Evolutionary conservation across 2,113 vertebrate species (phyloP), one percentile per base, ranked within the genome.

Genomic region (Apteryx owenii): DNA sequence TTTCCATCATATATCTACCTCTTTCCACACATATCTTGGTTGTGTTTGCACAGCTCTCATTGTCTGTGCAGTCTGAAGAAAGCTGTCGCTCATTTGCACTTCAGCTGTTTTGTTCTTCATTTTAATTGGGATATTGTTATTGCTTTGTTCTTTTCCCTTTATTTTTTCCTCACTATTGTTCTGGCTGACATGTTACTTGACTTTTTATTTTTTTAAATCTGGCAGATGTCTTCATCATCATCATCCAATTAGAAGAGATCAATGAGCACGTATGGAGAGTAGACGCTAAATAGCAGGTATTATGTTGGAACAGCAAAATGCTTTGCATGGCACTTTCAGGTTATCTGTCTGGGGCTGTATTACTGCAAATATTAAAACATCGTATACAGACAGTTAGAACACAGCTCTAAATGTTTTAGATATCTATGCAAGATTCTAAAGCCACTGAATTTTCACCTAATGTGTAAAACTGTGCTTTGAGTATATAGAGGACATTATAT

Each of bases 81-180:
- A 78, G 28, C 66, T 95, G 89, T 66, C 29, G 29, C 33, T 93
- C 66, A 88, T 82, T 66, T 88, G 54, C 54, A 78, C n/a, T 92
- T 95, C 71, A 75, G 5, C 60, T 78, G 19, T 81, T 91, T 89
- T 89, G 36, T 81, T 94, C 31, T 85, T 94, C n/a, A 60, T 83
- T 95, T 94, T 94, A 85, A 96, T 86, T 85, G 87, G 64, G 42
- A 66, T 91, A 82, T 85, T 87, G 44, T 77, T 95, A 42, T 40
- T 48, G 25, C 1, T 70, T 81, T 21, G 76, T 56, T 44, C 11
- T 80, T 72, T 65, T 7, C 8, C 50, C 10, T 70, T 26, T 29
- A 7, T 84, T 77, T 91, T 94, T 48, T 70, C 88, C 11, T 61
- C 33, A 26, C 38, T 80, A 44, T 93, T 96, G 36, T 94, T 93